Base-by-base conservation (phyloP, 92 coral and sea anemone species). In the Galaxea fascicularis region DNA sequence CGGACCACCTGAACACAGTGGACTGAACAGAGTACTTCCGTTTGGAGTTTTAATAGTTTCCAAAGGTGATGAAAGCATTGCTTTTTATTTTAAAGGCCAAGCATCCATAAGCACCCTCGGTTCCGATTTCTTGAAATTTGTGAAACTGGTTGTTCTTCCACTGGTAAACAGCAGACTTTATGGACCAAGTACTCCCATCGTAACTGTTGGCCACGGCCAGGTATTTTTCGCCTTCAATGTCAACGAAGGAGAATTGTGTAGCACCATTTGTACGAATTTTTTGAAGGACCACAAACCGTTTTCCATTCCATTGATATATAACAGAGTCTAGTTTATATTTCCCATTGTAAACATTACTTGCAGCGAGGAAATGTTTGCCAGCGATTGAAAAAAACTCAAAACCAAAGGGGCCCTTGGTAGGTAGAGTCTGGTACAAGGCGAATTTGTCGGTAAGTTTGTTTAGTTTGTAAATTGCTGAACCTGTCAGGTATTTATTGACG, bases 51-150 rank as follows among this genome's bases (percentile, higher is more conserved):
- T 64, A 53, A 49, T 75, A 45, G 68, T 76, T 84, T 53, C 75
- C 76, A 67, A 85, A 52, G 11, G 83, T 83, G 25, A 85, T 8
- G 30, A 73, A 85, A 3, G 59, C 58, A 17, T 85, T 65, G 31
- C 30, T 73, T 25, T 75, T 41, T 21, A 67, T 52, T 46, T 49
- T 30, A 76, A 85, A 76, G 8, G 59, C 77, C 26, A 75, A 41
- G n/a, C 78, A 27, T 51, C 89, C 89, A 22, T 30, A 68, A 13
- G 77, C 76, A 14, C 83, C 83, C 63, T 76, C 82, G 13, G 89
- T 85, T 22, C 26, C 74, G 54, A 85, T 85, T 10, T 69, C 71
- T 29, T 85, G 83, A 31, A 85, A 24, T 67, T 76, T 78, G 31
- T 24, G 56, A 30, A 85, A 85, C n/a, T n/a, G 20, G 22, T 27